Evolutionary conservation across 53 echinoderm and acorn worm species (phyloP).

Genomic region (Glandiceps talaboti): DNA sequence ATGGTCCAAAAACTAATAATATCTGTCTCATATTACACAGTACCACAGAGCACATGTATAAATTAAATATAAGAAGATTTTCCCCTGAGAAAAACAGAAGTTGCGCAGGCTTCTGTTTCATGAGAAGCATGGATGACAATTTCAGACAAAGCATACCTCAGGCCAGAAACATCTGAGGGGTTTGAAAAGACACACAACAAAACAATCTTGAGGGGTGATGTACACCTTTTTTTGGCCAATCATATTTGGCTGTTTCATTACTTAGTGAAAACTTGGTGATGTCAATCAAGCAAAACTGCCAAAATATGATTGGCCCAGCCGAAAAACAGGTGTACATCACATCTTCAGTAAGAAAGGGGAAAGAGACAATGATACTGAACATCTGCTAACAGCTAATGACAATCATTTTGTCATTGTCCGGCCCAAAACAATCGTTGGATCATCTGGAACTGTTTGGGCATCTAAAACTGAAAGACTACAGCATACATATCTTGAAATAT

Average conservation of each 20-base stretch:
- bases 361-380: constrained; percentile 6
- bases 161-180: constrained; percentile 7
- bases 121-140: constrained; percentile 5
- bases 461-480: neutral
- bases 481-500: constrained; percentile 2
- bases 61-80: neutral
- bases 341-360: constrained; percentile 4
- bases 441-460: constrained; percentile 4
- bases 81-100: neutral
- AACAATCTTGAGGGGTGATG: constrained; percentile 9
- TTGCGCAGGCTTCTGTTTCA: neutral
- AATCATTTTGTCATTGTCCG: constrained; percentile 13
- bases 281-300: neutral
- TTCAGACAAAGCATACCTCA: constrained; percentile 7
- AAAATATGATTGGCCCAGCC: constrained; percentile 10
- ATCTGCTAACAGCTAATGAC: constrained; percentile 4
- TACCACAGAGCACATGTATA: neutral
- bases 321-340: neutral
- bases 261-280: neutral
- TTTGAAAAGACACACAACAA: constrained; percentile 7
- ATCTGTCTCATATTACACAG: neutral
- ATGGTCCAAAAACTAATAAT: neutral
- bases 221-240: too few relatives aligned
- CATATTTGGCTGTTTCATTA: too few relatives aligned
- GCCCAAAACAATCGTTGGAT: constrained; percentile 12